Base-by-base conservation (phyloP, 2,888 invertebrate genomes). In the Lithophane semibrunnea region DNA sequence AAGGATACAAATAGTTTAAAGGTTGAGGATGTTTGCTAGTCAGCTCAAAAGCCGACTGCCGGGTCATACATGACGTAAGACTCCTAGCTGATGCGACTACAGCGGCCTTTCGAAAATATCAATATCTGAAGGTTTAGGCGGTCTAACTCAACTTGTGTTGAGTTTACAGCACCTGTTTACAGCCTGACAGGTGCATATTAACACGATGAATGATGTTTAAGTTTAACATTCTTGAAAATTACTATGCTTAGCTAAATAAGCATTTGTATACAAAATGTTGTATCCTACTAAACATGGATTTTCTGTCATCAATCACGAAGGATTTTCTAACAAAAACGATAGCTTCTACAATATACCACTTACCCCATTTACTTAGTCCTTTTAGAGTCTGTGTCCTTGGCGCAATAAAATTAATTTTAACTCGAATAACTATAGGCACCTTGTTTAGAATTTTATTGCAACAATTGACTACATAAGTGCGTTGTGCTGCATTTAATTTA, bases 1-100 rank as follows among this genome's bases (percentile, higher is more conserved):
- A 84, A 90, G 89, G 83, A 89, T 91, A 63, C 88, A 89, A 92
- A 92, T 93, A 92, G 93, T 94, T 92, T 92, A 95, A 96, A 95
- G 95, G 95, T 96, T 95, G 95, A 95, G 94, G 94, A 94, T 95
- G 68, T 77, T 82, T 65, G 89, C 89, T 84, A 88, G 92, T 91
- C 92, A 92, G 91, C 92, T 94, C 89, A 90, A 90, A 88, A n/a
- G 76, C 87, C 77, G 82, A 85, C 84, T 84, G 81, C 80, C 78
- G 88, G 91, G 91, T 91, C 91, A 90, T 86, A 87, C 64, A 91
- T 95, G 94, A 95, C 94, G 95, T 95, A 94, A 95, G 88, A 83
- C 82, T 83, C 76, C 65, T 83, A 75, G 68, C 82, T 72, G 80
- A 89, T 90, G 89, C 83, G 88, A 88, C 81, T 79, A 78, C 74